A percentile compares a stretch with the other conserved stretches of the same genome.
Evolutionary conservation across 2,888 invertebrate genomes (phyloP).

Genomic region (Agrotis puta): DNA sequence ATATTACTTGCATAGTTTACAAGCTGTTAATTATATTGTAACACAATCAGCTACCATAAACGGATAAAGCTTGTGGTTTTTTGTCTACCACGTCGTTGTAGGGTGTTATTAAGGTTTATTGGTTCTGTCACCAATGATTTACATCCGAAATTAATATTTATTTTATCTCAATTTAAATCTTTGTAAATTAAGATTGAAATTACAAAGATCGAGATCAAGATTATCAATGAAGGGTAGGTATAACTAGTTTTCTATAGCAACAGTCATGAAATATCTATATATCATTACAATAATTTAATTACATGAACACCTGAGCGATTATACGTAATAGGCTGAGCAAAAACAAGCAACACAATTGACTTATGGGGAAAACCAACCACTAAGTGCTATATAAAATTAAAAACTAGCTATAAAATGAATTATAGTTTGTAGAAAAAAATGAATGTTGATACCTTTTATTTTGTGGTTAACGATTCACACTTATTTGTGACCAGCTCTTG

Average conservation of each 20-base stretch:
- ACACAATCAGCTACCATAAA: too few species aligned
- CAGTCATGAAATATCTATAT: background rate
- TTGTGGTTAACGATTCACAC: background rate
- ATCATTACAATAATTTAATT: background rate
- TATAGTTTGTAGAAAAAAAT: background rate
- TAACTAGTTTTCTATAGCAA: background rate
- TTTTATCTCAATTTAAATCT: too few species aligned
- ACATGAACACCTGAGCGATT: background rate
- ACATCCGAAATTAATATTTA: too few species aligned
- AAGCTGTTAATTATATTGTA: slow-evolving; percentile 28
- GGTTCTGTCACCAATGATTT: background rate
- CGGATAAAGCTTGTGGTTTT: slow-evolving; percentile 13
- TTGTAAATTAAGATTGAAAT: too few species aligned
- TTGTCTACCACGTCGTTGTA: slow-evolving; percentile 9
- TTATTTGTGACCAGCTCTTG: background rate
- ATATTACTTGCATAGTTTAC: slow-evolving; percentile 1
- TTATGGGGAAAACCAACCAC: slow-evolving; percentile 23
- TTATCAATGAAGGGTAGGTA: too few species aligned
- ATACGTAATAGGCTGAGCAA: background rate
- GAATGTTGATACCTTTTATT: background rate
- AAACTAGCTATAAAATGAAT: background rate
- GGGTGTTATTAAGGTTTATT: background rate
- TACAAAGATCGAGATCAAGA: too few species aligned
- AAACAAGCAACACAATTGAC: slow-evolving; percentile 14
- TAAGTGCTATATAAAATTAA: background rate